phyloP scores from a whole-genome alignment of 2,888 invertebrate species.

The Leptopilina drosophilae region DNA sequence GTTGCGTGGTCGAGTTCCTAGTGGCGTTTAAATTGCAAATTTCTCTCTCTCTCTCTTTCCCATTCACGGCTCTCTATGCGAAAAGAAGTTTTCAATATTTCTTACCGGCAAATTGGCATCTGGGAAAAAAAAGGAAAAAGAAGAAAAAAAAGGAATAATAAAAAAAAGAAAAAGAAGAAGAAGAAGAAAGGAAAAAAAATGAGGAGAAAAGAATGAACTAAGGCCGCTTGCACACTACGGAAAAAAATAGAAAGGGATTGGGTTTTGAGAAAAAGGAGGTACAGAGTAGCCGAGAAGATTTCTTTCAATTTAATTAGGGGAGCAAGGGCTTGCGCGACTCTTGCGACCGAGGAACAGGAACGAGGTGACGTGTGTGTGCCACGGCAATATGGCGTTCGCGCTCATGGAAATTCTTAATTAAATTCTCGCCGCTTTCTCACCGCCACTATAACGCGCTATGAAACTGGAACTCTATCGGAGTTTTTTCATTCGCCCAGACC shows the following conservation, averaged over 20 bases:
- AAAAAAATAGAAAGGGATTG: neutral
- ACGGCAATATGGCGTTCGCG: constrained; percentile 60
- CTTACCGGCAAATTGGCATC: constrained; percentile 52
- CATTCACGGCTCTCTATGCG: neutral
- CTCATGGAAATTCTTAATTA: constrained; percentile 73
- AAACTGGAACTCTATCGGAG: constrained; percentile 55
- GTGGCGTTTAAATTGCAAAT: constrained; percentile 62
- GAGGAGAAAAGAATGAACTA: constrained; percentile 32
- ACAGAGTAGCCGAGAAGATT: constrained; percentile 58
- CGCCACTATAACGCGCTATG: constrained; percentile 39
- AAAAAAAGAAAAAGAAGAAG: neutral
- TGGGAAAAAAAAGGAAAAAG: constrained; percentile 23
- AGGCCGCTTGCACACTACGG: neutral
- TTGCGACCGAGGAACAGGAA: constrained; percentile 20
- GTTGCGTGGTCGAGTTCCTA: constrained; percentile 42
- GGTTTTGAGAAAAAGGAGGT: constrained; percentile 15
- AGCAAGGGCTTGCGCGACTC: constrained; percentile 43
- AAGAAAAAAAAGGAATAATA: constrained; percentile 28
- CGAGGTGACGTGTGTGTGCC: constrained; percentile 66
- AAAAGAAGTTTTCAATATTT: constrained; percentile 41
- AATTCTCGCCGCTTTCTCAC: constrained; percentile 65
- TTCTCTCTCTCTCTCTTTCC: constrained; percentile 54
- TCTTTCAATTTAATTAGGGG: constrained; percentile 73
- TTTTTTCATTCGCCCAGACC: constrained; percentile 55
- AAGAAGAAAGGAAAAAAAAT: neutral